Evolutionary conservation across 1,140 invertebrate species (phyloP).

Genomic region (Cotesia typhae): DNA sequence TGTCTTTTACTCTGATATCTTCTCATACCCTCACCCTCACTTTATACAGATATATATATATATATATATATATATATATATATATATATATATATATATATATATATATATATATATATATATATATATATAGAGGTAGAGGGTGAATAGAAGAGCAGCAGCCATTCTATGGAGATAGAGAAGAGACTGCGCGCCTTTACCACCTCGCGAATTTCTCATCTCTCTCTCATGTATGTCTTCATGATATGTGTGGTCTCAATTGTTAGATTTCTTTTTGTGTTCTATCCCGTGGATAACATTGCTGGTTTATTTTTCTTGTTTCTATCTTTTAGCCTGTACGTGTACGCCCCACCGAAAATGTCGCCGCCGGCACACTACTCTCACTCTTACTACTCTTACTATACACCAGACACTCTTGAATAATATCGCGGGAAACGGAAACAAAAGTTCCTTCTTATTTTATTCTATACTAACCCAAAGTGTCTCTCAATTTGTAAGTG

Average conservation of each 20-base stretch:
- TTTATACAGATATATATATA: neutral
- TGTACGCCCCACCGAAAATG: neutral
- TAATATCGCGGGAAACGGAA: constrained; percentile 39
- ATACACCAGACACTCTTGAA: constrained; percentile 33
- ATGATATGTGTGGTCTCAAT: neutral
- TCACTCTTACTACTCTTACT: too few species aligned
- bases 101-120: constrained; percentile 13
- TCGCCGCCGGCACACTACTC: neutral
- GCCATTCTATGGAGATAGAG: constrained; percentile 20
- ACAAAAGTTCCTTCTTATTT: constrained; percentile 30
- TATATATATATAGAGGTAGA: neutral
- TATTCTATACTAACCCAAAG: constrained; percentile 22
- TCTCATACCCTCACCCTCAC: neutral
- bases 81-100: constrained; percentile 16
- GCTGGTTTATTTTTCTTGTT: constrained; percentile 8
- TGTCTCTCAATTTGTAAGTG: constrained; percentile 42
- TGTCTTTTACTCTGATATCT: constrained; percentile 1
- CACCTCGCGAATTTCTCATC: constrained; percentile 32
- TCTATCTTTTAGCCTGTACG: constrained; percentile 9
- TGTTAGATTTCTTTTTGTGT: constrained; percentile 11
- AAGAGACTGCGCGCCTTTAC: constrained; percentile 33
- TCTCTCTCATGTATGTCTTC: constrained; percentile 12
- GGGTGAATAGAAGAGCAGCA: neutral
- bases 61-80: constrained; percentile 16
- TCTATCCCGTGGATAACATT: neutral